Conservation (phyloP, 2,888 invertebrate genomes). For the Drosophila flavopinicola region DNA sequence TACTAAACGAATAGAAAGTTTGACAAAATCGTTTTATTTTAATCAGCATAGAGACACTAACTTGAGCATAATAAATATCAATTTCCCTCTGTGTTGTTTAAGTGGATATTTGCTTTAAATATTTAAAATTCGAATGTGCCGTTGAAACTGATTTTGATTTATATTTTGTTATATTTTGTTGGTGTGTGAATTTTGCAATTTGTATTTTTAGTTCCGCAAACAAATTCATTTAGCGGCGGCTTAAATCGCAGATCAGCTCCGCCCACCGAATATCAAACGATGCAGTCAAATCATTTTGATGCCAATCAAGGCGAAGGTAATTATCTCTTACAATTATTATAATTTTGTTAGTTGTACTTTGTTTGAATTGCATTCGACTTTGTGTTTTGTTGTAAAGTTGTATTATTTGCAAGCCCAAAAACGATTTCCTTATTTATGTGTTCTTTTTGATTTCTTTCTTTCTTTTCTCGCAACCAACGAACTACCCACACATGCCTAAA, state of each 20-base stretch:
- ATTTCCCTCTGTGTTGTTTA: slow-evolving; percentile 1
- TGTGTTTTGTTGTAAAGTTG: slow-evolving; percentile 20
- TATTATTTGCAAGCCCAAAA: slow-evolving; percentile 17
- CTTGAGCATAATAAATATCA: no score
- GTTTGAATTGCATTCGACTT: slow-evolving; percentile 4
- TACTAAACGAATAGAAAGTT: no score
- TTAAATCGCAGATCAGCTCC: slow-evolving; percentile 78
- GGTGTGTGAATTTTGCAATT: slow-evolving; percentile 25
- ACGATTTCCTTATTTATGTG: slow-evolving; percentile 27
- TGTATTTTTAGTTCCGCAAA: slow-evolving; percentile 76
- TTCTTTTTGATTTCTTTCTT: slow-evolving; percentile 25
- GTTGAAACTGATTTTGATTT: no score
- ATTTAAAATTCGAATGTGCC: slow-evolving; percentile 4
- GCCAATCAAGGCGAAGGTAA: slow-evolving; percentile 82
- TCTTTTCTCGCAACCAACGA: slow-evolving; percentile 37
- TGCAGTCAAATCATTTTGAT: slow-evolving; percentile 73
- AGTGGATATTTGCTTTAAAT: slow-evolving; percentile 2
- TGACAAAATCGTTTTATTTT: no score
- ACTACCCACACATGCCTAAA: slow-evolving; percentile 37
- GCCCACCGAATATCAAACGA: slow-evolving; percentile 79
- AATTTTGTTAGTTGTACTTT: slow-evolving; percentile 21
- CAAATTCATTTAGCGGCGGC: slow-evolving; percentile 74
- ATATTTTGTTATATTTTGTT: not conserved
- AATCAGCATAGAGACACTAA: no score
- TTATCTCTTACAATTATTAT: slow-evolving; percentile 17